These are phyloP conservation scores for Passer domesticus DNA, from an alignment of 2,113 vertebrate species.

Conservation along the genomic window DNA sequence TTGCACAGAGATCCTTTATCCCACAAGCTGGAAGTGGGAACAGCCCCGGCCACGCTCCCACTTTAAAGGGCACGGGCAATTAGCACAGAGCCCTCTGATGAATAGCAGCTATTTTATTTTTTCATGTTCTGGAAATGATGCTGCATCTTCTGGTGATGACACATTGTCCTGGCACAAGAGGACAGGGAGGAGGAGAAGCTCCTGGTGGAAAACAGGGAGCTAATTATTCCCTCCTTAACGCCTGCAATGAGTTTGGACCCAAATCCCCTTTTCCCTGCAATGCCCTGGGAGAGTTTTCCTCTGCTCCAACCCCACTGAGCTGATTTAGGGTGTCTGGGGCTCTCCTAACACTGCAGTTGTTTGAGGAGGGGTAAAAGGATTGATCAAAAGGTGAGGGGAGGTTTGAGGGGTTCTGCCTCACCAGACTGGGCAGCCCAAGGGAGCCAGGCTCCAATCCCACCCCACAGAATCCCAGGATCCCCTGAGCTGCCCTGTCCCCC, in stretches of 20 bases:
- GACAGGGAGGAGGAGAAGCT: not conserved
- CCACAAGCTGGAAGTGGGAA: not conserved
- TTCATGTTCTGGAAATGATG: constrained; percentile 13
- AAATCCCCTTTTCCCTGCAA: not conserved
- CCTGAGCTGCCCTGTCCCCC: not conserved
- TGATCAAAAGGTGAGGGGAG: rapidly evolving
- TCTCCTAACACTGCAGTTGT: not conserved
- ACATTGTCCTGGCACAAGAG: constrained; percentile 8
- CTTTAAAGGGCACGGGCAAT: not conserved
- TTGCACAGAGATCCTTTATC: constrained; percentile 22
- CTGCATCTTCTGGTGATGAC: not conserved
- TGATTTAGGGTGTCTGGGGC: not conserved
- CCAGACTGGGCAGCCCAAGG: not conserved
- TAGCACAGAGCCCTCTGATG: not conserved
- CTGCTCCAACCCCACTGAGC: not conserved
- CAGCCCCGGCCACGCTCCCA: not conserved
- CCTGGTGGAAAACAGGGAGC: not conserved
- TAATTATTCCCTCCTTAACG: not conserved
- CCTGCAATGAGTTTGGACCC: not conserved
- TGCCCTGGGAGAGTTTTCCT: rapidly evolving
- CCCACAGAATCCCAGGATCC: rapidly evolving
- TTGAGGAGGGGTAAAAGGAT: not conserved
- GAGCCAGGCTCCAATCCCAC: not conserved
- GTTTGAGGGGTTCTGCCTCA: not conserved
- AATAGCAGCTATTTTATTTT: not conserved